phyloP scores from a whole-genome alignment of 2,797 vertebrate genomes.

The Dicrostonyx torquatus region DNA sequence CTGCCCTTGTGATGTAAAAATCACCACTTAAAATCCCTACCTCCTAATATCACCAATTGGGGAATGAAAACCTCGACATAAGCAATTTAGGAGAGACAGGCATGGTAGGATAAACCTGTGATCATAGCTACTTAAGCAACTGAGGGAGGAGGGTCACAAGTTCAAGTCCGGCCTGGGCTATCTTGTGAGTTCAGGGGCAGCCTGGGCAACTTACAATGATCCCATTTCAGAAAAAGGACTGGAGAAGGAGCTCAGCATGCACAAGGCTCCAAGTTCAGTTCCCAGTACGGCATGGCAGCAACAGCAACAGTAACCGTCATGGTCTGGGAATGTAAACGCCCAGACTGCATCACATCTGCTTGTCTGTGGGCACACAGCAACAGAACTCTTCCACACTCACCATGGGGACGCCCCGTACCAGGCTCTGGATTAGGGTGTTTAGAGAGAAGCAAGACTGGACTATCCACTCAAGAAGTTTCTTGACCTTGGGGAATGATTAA shows the following conservation, averaged over 20 bases:
- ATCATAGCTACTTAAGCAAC: neutral
- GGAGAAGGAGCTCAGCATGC: neutral
- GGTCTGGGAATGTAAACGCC: rapidly evolving
- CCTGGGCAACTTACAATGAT: neutral
- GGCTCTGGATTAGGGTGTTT: no score
- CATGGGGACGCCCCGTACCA: neutral
- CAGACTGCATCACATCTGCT: neutral
- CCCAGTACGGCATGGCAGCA: neutral
- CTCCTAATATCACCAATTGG: neutral
- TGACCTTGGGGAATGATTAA: neutral
- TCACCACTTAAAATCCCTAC: neutral
- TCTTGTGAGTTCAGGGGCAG: neutral
- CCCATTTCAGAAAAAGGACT: neutral
- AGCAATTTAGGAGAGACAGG: neutral
- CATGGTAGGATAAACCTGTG: neutral
- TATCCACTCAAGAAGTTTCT: neutral
- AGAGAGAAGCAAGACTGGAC: neutral
- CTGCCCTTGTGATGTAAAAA: neutral
- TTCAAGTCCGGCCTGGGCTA: neutral
- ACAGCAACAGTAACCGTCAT: neutral
- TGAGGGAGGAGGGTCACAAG: neutral
- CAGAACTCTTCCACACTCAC: neutral
- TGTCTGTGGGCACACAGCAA: neutral
- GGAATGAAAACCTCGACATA: neutral
- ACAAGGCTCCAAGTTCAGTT: neutral